Evolutionary conservation across 2,797 vertebrate species (phyloP), one percentile per base, ranked within the genome.

Genomic region (Eremophila alpestris): DNA sequence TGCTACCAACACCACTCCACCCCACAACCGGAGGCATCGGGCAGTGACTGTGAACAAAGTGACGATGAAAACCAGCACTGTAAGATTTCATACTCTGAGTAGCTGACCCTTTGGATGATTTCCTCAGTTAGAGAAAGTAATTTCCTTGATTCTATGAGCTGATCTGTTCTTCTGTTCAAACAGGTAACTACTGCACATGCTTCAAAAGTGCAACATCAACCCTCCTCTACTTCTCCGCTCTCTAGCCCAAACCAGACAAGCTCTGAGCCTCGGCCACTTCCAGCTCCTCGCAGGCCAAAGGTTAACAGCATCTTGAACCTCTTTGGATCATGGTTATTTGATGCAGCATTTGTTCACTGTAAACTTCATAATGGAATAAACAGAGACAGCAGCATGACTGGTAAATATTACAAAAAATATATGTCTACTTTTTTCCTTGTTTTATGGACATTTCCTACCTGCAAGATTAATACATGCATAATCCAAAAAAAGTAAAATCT

Each of bases 201-300:
- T 93, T 98, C 98, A n/a, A 99, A 99, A 98, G 98, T 98, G 73
- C 98, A 98, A 89, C 98, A 98, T 70, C 99, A 99, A 89, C 87
- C 97, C 3, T 99, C 99, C 76, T 99, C 99, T 64, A 98, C 98
- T 27, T 99, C 99, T 65, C 98, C 99, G 36, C 97, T 97, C 52
- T 99, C 99, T 64, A 99, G 99, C 96, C 99, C 99, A 63, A 99
- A 99, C 97, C 99, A 99, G 97, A 99, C 98, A 81, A 99, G 98
- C 94, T 99, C 98, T 94, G 99, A 99, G 97, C 98, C 99, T 38
- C 97, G 98, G 38, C 98, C 98, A 0, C 96, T 98, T 11, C 99
- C 99, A 38, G 99, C 99, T 70, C 98, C 98, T 16, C 98, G 98
- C 83, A 98, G 99, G 96, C 99, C 99, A 87, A 99, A 98, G 87